Conservation (phyloP, 2,797 vertebrate genomes). For the Dendrocincla tyrannina region DNA sequence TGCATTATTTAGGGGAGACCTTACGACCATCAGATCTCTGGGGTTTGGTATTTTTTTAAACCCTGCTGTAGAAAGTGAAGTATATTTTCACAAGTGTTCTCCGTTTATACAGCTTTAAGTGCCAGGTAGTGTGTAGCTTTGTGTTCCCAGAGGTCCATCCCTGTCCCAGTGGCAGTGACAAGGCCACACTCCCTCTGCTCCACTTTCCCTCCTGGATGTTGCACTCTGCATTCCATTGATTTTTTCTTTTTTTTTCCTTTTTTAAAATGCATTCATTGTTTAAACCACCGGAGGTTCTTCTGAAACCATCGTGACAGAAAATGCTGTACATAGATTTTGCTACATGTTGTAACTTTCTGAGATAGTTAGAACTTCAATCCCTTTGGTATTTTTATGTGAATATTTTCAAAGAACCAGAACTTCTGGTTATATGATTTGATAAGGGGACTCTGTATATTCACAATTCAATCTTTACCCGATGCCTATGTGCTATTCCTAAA, state of each 20-base stretch:
- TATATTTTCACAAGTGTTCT: background rate
- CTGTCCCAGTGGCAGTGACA: fast-evolving
- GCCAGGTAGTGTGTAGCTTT: constrained; percentile 23
- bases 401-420: constrained; percentile 29
- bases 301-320: background rate
- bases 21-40: background rate
- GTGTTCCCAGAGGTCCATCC: background rate
- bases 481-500: constrained; percentile 24
- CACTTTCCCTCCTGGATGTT: background rate
- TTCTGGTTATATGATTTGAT: constrained; percentile 20
- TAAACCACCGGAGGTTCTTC: background rate
- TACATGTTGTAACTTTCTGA: constrained; percentile 2
- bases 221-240: background rate
- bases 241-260: background rate
- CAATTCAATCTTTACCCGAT: background rate
- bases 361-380: background rate
- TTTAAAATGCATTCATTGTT: background rate
- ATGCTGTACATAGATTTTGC: constrained; percentile 54
- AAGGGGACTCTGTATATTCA: background rate
- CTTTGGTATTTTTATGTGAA: constrained; percentile 58
- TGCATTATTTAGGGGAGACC: constrained; percentile 35
- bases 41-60: background rate
- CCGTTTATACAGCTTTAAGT: constrained; percentile 42
- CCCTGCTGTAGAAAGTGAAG: constrained; percentile 19
- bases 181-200: background rate